Evolutionary conservation across 2,113 vertebrate genomes (phyloP), one percentile per base, ranked within the genome.

Genomic region (Calypte anna): DNA sequence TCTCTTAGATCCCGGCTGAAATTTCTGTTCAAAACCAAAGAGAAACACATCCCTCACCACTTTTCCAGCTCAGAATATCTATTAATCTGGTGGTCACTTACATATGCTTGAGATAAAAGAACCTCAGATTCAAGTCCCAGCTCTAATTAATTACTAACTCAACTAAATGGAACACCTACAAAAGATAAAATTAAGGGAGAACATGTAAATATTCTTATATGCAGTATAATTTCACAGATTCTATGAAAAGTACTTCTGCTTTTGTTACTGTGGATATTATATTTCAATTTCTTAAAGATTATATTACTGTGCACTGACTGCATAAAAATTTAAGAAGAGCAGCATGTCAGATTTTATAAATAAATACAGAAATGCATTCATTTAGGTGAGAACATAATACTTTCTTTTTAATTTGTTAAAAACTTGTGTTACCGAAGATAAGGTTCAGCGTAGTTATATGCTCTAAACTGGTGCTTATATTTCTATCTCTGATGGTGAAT

Each of bases 81-180:
- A 69, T 91, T 94, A 90, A 69, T 88, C 46, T 77, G 15, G 22
- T 81, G 82, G 82, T 86, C 85, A 83, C 20, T 81, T 67, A 28
- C 18, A 19, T 74, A 77, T 51, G 63, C 30, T 12, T 74, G 63
- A 94, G 82, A 59, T 62, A 90, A 90, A 85, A 86, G 62, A 82
- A 86, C 58, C 13, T 80, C 63, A 62, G 5, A 31, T 58, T 74
- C n/a, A 86, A 95, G 36, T 95, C 92, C 85, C 88, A 88, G 13
- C 22, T 94, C 90, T 91, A 94, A 93, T 93, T 94, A 95, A 93
- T 62, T 22, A 73, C 61, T 91, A 93, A 88, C 12, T 80, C 30
- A 62, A 69, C 87, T 30, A 74, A 86, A 83, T 7, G 31, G n/a
- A 93, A 73, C n/a, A 90, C 16, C 13, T 33, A 9, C 5, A 92